These are phyloP conservation scores for Coranthus polyacanthus DNA, from an alignment of 2,797 vertebrate genomes.

Conservation along the genomic window DNA sequence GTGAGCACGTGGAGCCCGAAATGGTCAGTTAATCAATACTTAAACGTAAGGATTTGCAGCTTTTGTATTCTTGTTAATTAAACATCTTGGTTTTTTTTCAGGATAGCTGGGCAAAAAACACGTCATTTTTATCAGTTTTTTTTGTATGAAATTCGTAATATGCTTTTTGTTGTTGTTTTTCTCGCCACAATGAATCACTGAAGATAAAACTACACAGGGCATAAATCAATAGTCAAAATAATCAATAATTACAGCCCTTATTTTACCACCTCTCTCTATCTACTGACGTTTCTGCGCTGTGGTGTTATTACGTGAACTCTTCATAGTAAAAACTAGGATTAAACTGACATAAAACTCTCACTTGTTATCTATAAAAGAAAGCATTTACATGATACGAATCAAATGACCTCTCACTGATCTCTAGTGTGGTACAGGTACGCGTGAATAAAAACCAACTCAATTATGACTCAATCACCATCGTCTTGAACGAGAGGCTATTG, in stretches of 20 bases:
- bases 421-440: slow-evolving; percentile 10
- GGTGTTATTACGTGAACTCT: slow-evolving; percentile 3
- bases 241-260: not conserved
- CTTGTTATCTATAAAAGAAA: slow-evolving; percentile 21
- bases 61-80: too few species aligned
- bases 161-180: too few species aligned
- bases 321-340: not conserved
- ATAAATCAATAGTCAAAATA: too few species aligned
- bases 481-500: slow-evolving; percentile 37
- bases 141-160: too few species aligned
- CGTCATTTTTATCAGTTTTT: too few species aligned
- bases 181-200: too few species aligned
- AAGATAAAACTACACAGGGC: too few species aligned
- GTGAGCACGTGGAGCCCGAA: not conserved
- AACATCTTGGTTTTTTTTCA: too few species aligned
- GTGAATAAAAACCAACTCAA: slow-evolving; percentile 48
- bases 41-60: too few species aligned
- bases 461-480: slow-evolving; percentile 34
- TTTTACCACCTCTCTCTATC: not conserved
- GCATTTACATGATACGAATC: slow-evolving; percentile 19
- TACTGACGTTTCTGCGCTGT: not conserved
- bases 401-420: slow-evolving; percentile 16
- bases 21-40: not conserved
- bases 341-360: not conserved
- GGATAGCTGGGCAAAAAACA: too few species aligned